These are phyloP conservation scores for Ctenopoma kingsleyae DNA, from an alignment of 2,797 vertebrate genomes.

Conservation along the genomic window DNA sequence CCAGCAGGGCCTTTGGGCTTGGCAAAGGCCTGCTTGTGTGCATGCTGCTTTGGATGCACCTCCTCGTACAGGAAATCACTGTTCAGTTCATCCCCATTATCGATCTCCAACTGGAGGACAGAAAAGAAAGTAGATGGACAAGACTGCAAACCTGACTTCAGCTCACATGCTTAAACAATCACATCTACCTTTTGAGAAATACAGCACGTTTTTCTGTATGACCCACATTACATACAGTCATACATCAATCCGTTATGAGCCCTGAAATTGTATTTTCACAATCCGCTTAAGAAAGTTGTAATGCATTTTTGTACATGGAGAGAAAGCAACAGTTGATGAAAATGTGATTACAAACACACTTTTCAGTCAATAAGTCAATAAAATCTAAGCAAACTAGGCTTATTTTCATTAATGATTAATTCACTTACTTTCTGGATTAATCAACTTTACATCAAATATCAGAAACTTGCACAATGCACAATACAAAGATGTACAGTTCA, in stretches of 20 bases:
- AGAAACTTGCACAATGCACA: no score
- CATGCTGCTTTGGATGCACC: slow-evolving; percentile 97
- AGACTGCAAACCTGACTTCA: background rate
- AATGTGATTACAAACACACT: no score
- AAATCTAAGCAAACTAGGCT: no score
- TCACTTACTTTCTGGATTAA: no score
- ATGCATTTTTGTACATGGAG: background rate
- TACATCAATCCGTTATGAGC: no score
- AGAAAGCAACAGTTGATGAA: no score
- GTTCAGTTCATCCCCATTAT: slow-evolving; percentile 94
- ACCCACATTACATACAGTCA: background rate
- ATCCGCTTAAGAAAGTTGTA: background rate
- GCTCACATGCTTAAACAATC: background rate
- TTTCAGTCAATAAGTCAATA: no score
- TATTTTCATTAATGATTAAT: no score
- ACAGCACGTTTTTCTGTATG: background rate
- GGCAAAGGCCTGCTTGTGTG: slow-evolving; percentile 94
- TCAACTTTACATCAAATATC: no score
- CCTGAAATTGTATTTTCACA: background rate
- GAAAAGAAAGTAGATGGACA: background rate
- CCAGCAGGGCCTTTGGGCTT: slow-evolving; percentile 95
- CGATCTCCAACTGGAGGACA: slow-evolving; percentile 91
- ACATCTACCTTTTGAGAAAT: background rate
- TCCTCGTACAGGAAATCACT: slow-evolving; percentile 96
- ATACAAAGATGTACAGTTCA: no score